Evolutionary conservation across 2,113 vertebrate species (phyloP).

Genomic region (Emberiza fucata): DNA sequence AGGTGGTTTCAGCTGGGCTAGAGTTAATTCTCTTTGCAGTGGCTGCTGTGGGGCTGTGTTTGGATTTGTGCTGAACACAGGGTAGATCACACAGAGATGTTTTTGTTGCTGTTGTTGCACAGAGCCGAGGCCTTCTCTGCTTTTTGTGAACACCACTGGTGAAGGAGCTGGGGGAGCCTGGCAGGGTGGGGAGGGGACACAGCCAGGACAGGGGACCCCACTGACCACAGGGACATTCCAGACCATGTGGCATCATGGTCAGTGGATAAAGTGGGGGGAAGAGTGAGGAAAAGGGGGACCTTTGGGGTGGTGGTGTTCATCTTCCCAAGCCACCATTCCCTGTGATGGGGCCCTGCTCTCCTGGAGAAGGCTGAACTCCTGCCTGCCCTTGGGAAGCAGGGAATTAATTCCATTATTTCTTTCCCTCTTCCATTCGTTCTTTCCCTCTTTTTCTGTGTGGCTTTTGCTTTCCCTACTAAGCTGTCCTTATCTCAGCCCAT

Average conservation of each 20-base stretch:
- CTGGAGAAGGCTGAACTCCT: background rate
- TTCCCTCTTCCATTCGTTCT: background rate
- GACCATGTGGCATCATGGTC: accelerated
- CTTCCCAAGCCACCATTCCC: accelerated
- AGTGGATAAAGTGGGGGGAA: accelerated
- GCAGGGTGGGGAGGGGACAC: background rate
- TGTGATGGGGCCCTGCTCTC: background rate
- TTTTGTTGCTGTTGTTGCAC: background rate
- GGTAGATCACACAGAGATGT: background rate
- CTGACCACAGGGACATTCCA: background rate
- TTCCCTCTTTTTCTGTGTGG: background rate
- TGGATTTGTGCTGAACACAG: background rate
- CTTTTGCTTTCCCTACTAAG: background rate
- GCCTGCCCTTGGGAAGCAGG: background rate
- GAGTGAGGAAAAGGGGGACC: accelerated
- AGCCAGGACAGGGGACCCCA: background rate
- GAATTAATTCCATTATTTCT: background rate
- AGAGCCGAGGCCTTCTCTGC: background rate
- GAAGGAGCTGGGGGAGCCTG: background rate
- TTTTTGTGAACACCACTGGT: accelerated
- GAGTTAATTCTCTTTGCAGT: background rate
- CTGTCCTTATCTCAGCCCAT: background rate
- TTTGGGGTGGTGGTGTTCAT: background rate
- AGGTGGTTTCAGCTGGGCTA: accelerated
- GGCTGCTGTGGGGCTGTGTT: background rate